phyloP scores from a whole-genome alignment of 1,140 invertebrate genomes.

The Magallana gigas region DNA sequence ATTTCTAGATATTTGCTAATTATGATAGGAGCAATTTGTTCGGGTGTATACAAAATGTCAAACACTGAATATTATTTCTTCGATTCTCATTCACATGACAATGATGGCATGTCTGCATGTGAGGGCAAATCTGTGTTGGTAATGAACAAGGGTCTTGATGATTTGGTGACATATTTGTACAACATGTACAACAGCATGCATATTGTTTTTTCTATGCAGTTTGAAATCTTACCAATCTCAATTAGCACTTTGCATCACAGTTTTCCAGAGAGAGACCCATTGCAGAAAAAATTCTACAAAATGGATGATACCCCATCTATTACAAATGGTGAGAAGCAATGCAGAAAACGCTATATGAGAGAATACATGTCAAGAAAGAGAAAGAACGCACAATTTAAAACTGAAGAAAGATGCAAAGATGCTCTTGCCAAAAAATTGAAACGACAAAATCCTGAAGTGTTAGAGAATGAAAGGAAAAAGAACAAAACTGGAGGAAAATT shows the following conservation, averaged over 20 bases:
- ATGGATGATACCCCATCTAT: not conserved
- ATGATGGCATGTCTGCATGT: not conserved
- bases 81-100: conserved; percentile 46
- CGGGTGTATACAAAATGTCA: not conserved
- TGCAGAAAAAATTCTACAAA: not conserved
- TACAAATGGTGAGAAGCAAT: not conserved
- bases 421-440: too few relatives aligned
- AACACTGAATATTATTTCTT: conserved; percentile 23
- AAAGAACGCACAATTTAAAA: too few relatives aligned
- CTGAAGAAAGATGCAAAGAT: too few relatives aligned
- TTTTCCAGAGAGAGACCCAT: not conserved
- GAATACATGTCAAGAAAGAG: not conserved
- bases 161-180: conserved; percentile 2
- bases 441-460: too few relatives aligned
- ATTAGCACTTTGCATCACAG: not conserved
- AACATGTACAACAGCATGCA: conserved; percentile 16
- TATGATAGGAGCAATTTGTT: conserved; percentile 44
- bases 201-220: not conserved
- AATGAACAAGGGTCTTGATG: too few relatives aligned
- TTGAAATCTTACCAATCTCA: conserved; percentile 33
- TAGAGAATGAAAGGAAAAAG: too few relatives aligned
- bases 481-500: not conserved
- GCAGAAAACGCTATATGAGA: not conserved
- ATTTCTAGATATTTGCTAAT: not conserved
- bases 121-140: conserved; percentile 25